Evolutionary conservation across 2,113 vertebrate genomes (phyloP), one percentile per base, ranked within the genome.

Genomic region (Brachyistius frenatus): DNA sequence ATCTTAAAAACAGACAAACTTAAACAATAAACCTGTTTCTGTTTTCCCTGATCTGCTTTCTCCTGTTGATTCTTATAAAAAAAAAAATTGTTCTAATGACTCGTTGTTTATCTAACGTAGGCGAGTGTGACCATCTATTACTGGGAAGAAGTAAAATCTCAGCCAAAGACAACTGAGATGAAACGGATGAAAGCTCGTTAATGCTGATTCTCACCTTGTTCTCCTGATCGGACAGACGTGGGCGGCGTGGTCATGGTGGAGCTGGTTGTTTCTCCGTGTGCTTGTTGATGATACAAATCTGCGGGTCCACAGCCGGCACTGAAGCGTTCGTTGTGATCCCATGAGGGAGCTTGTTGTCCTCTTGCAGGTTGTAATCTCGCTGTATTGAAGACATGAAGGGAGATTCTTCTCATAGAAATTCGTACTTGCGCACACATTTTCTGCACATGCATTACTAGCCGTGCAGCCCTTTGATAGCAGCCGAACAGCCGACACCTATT

Each of bases 201-300:
- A 23, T 23, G 23, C 23, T 23, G 23, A 23, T 44, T 13, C 3
- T 44, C 13, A 13, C 85, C 67, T 80, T 76, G 76, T 53, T 55
- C 39, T 8, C 11, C 39, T 3, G 80, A 35, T 5, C 7, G n/a
- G 15, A 3, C 2, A 47, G 31, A 63, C 46, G 5, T 72, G 5
- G 1, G 23, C 8, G 63, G 6, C 37, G 0, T 31, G 15, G 56
- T 6, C 14, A 0, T 15, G n/a, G 15, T 31, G 52, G 2, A 1
- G 10, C 8, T 15, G 31, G 16, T 32, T 2, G 30, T 4, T 52
- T 14, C 30, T 72, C n/a, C 55, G 16, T 6, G 47, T 55, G 35
- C 31, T 53, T 54, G 66, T 33, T 74, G 16, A 11, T 15, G 33
- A 13, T 36, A 30, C 33, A 47, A 7, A 15, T 53, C 35, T 23